phyloP scores from a whole-genome alignment of 2,113 vertebrate genomes.

The Tiliqua scincoides region DNA sequence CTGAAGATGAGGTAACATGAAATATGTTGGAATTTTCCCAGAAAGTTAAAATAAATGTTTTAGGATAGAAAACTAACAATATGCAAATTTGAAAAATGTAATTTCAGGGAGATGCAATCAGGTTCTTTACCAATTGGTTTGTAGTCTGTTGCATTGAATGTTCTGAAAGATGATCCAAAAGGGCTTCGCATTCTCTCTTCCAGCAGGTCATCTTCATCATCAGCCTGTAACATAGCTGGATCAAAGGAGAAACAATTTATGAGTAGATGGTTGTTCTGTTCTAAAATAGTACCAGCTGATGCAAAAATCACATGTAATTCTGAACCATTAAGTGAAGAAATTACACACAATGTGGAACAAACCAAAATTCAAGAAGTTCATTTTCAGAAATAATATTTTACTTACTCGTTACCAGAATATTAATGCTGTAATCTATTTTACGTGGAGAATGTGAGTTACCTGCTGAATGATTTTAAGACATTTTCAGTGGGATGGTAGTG shows the following conservation, averaged over 20 bases:
- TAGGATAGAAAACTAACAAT: neutral
- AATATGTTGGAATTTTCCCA: neutral
- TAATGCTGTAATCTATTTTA: neutral
- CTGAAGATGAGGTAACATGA: neutral
- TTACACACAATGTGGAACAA: neutral
- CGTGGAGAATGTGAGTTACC: neutral
- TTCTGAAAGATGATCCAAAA: slow-evolving; percentile 98
- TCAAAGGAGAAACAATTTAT: slow-evolving; percentile 32
- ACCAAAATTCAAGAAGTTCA: neutral
- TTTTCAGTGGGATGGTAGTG: neutral
- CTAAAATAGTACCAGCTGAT: neutral
- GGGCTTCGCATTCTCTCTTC: slow-evolving; percentile 98
- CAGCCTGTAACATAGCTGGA: slow-evolving; percentile 96
- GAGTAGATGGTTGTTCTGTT: neutral
- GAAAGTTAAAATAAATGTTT: neutral
- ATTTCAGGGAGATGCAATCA: neutral
- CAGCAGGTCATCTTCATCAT: slow-evolving; percentile 96
- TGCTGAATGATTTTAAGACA: neutral
- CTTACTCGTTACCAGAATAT: neutral
- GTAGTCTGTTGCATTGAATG: slow-evolving; percentile 98
- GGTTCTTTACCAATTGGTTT: slow-evolving; percentile 92
- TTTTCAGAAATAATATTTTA: neutral
- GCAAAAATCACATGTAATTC: neutral
- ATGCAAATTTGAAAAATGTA: neutral
- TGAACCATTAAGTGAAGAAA: neutral